Base-by-base conservation (phyloP, 2,888 invertebrate species). In the Lottia gigantea region DNA sequence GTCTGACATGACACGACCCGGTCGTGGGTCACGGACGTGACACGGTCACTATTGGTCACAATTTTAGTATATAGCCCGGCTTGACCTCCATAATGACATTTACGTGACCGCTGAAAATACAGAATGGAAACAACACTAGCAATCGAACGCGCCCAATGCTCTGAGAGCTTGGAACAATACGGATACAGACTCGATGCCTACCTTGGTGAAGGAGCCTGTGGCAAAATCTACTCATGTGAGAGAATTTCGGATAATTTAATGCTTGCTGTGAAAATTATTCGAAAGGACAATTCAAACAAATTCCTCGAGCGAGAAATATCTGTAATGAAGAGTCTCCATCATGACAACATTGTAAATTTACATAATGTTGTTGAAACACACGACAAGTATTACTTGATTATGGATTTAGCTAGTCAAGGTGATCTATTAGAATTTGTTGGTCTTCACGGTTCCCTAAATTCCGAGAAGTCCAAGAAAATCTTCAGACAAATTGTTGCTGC, bases 381-480 rank as follows among this genome's bases (percentile, higher is more conserved):
- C 14, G 49, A 49, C 14, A 49, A 49, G 16, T 49, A n/a, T 49
- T 49, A 49, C 49, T 49, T 49, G 49, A 49, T 49, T 49, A 0
- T 49, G 49, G 49, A 49, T 49, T 49, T 49, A 16, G 49, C 49
- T 49, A 19, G 19, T 49, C 49, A 49, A 49, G 49, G 49, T 49
- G 49, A 49, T 49, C 49, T 49, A 7, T 19, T 49, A 49, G 49
- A 49, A n/a, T 49, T 49, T 49, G 49, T 49, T 49, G 49, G 49
- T 49, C 49, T 49, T 49, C 49, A 49, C 49, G 49, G 49, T 7
- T 49, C 49, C n/a, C 49, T 49, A n/a, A 49, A 49, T 49, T n/a
- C 49, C 49, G n/a, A 49, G 49, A 49, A 49, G 19, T n/a, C 49
- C 49, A 49, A 49, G 49, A 49, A 49, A 49, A 49, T 49, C 49